A percentile compares a stretch with the other conserved stretches of the same genome.
These are phyloP conservation scores for Brachylomia viminalis DNA, from an alignment of 2,888 invertebrate species.

Conservation along the genomic window DNA sequence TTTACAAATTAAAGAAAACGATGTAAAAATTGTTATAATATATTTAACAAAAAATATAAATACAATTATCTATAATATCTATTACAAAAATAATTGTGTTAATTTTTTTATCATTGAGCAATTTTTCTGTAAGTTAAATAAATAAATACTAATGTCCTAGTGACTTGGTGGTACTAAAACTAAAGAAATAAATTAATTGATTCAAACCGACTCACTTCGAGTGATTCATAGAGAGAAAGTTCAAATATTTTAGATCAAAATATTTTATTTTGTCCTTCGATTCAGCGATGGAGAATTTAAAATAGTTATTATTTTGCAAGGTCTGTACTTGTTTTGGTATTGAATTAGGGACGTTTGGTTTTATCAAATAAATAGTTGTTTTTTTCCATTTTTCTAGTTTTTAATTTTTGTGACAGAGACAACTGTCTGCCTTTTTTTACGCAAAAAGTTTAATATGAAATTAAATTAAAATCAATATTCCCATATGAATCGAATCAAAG, in stretches of 20 bases:
- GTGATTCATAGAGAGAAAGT: constrained; percentile 62
- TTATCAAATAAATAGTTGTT: no score
- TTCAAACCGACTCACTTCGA: constrained; percentile 65
- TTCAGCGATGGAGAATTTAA: no score
- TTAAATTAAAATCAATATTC: not conserved
- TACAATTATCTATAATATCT: constrained; percentile 50
- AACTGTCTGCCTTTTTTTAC: not conserved
- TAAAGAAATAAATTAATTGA: constrained; percentile 59
- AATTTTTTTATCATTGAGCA: constrained; percentile 33
- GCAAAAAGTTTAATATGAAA: not conserved
- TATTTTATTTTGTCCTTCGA: not conserved
- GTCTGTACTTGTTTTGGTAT: not conserved
- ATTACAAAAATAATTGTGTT: constrained; percentile 31
- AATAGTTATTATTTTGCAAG: not conserved
- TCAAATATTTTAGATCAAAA: not conserved
- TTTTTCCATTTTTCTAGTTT: not conserved
- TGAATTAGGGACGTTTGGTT: not conserved
- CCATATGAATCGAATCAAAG: constrained; percentile 71
- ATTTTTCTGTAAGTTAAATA: constrained; percentile 26
- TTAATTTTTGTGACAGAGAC: not conserved
- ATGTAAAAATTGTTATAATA: constrained; percentile 9
- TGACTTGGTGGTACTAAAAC: constrained; percentile 77
- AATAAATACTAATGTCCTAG: constrained; percentile 78
- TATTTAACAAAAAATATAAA: constrained; percentile 54
- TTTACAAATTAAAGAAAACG: not conserved